Base-by-base conservation (phyloP, 2,797 vertebrate genomes). In the Sebastes vulpes region DNA sequence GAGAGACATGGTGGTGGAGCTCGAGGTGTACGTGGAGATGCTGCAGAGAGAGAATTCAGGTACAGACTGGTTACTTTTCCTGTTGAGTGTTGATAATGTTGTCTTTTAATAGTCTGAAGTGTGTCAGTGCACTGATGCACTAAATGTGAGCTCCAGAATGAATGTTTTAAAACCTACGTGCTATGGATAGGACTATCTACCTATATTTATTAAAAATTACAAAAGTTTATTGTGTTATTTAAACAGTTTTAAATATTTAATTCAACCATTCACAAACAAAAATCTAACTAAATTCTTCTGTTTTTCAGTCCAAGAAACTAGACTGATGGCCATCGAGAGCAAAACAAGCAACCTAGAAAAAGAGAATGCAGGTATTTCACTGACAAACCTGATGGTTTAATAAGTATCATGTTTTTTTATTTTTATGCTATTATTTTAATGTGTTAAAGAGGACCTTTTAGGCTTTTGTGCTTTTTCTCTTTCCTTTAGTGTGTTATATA, bases 1-100 rank as follows among this genome's bases (percentile, higher is more conserved):
- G 63, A 68, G 52, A 38, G 63, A 75, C 65, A 35, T 48, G 63
- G 48, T 71, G 48, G 60, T 79, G 46, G 14, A 54, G 31, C 38
- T 78, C 1, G n/a, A 54, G 9, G 66, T 48, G 25, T 5, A 42
- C 4, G 0, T 70, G 77, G 11, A 71, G 26, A n/a, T 29, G 28
- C 67, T 84, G 63, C 68, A 72, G 61, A 57, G 2, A 48, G 26
- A 66, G 2, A 56, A 29, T 14, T 11, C 63, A 12, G 74, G 63
- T 68, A 67, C 14, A 29, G 12, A 38, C 7, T 60, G 48, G 11
- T n/a, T 7, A 9, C n/a, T 29, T 23, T 26, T 65, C 16, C 23
- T 42, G 29, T 29, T 52, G 1, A 42, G 6, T 20, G 7, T 46
- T 72, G 2, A 60, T 20, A 5, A 7, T 60, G 18, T 72, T 20